Conservation (phyloP, 30 jellyfish, hydroid and myxozoan species). For the Pelagia noctiluca region DNA sequence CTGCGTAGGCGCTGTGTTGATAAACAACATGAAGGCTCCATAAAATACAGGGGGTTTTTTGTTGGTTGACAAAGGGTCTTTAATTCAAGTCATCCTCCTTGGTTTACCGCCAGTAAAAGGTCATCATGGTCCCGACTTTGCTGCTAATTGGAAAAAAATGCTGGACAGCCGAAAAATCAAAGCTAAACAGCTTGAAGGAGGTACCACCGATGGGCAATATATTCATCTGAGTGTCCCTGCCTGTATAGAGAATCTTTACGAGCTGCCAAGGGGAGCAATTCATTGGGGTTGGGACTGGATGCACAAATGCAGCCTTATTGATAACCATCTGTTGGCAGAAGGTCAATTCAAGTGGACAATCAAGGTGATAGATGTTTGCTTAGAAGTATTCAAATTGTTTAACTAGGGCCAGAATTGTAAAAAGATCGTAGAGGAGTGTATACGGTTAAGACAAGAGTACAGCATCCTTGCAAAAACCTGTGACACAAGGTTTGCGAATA, state of each 20-base stretch:
- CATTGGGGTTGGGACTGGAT: constrained; percentile 24
- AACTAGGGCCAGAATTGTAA: neutral
- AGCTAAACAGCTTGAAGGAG: constrained; percentile 21
- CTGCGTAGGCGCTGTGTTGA: neutral
- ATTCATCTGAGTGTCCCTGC: constrained; percentile 19
- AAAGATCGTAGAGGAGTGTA: neutral
- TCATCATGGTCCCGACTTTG: constrained; percentile 5
- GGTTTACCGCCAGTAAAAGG: constrained; percentile 27
- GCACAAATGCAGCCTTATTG: constrained; percentile 20
- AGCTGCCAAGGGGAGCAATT: constrained; percentile 10
- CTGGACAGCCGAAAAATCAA: neutral
- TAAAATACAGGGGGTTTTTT: no score
- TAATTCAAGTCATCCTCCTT: neutral
- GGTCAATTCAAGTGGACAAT: neutral
- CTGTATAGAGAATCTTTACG: neutral
- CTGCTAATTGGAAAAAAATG: constrained; percentile 12
- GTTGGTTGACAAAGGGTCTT: constrained; percentile 3
- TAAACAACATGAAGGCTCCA: neutral
- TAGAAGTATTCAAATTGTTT: neutral
- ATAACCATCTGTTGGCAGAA: neutral
- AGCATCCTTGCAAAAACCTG: neutral
- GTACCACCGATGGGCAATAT: constrained; percentile 38
- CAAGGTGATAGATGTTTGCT: neutral
- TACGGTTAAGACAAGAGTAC: neutral
- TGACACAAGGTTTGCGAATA: neutral